A percentile compares a stretch with the other conserved stretches of the same genome.
phyloP scores from a whole-genome alignment of 2,113 vertebrate genomes.

The Brienomyrus brachyistius region DNA sequence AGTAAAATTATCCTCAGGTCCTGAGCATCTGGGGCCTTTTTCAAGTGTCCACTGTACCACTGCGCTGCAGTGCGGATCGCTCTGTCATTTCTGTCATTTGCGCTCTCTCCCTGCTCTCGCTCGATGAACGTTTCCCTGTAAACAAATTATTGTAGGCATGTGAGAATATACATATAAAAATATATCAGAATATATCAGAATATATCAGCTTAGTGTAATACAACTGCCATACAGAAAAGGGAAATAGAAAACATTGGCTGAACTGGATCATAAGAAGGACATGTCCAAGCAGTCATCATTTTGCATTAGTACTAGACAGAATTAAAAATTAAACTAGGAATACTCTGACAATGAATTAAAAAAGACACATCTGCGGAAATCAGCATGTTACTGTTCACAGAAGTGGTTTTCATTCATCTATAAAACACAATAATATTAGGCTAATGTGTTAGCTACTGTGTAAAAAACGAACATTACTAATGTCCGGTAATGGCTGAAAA shows the following conservation, averaged over 20 bases:
- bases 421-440: not conserved
- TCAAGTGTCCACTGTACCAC: slow-evolving; percentile 86
- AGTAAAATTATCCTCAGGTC: slow-evolving; percentile 77
- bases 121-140: slow-evolving; percentile 85
- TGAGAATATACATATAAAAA: not conserved
- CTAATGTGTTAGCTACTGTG: not conserved
- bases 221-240: not conserved
- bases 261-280: not conserved
- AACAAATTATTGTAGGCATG: not conserved
- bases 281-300: not conserved
- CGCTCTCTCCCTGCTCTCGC: slow-evolving; percentile 77
- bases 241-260: not conserved
- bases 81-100: slow-evolving; percentile 91
- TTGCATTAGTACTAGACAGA: not conserved
- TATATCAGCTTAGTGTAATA: not conserved
- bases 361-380: not conserved
- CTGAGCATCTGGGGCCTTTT: slow-evolving; percentile 44
- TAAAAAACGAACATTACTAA: not conserved
- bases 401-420: not conserved
- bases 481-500: not conserved
- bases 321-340: not conserved
- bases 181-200: not conserved
- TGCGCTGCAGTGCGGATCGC: slow-evolving; percentile 82
- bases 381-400: not conserved
- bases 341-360: not conserved